These are phyloP conservation scores for Galendromus occidentalis DNA, from an alignment of 1,140 invertebrate species.

Conservation along the genomic window DNA sequence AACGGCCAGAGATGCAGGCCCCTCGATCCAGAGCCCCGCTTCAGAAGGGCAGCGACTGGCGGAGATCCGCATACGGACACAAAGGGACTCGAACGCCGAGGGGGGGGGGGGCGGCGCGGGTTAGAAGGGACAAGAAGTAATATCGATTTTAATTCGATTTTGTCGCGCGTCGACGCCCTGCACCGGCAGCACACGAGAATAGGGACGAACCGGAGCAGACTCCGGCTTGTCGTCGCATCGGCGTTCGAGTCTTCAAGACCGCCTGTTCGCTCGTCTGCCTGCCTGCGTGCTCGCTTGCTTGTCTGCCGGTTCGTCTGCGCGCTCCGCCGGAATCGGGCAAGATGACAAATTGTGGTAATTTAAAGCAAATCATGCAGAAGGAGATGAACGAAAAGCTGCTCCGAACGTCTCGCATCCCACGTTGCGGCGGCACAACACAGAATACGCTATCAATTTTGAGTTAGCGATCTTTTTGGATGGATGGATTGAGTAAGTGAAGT, in stretches of 20 bases:
- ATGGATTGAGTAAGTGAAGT: too few relatives aligned
- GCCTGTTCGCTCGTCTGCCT: neutral
- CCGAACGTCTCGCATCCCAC: too few relatives aligned
- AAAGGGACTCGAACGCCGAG: too few relatives aligned
- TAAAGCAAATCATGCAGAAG: constrained; percentile 11
- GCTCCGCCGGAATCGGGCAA: neutral
- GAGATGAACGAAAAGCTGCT: neutral
- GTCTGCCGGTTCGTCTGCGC: neutral
- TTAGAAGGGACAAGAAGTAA: too few relatives aligned
- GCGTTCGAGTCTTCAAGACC: neutral
- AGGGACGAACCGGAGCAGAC: neutral
- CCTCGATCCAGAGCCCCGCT: too few relatives aligned
- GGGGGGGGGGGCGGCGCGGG: too few relatives aligned
- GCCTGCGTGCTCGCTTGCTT: neutral
- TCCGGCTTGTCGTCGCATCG: neutral
- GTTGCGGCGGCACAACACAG: too few relatives aligned
- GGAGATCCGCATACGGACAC: too few relatives aligned
- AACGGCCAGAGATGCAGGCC: too few relatives aligned
- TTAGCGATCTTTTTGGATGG: too few relatives aligned
- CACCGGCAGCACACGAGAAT: neutral
- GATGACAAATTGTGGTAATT: constrained; percentile 12
- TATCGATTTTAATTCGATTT: constrained; percentile 12
- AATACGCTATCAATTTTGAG: too few relatives aligned
- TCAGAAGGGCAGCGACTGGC: too few relatives aligned
- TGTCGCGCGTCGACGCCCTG: neutral